Evolutionary conservation across 2,797 vertebrate species (phyloP), one percentile per base, ranked within the genome.

Genomic region (Synaphobranchus kaupii): DNA sequence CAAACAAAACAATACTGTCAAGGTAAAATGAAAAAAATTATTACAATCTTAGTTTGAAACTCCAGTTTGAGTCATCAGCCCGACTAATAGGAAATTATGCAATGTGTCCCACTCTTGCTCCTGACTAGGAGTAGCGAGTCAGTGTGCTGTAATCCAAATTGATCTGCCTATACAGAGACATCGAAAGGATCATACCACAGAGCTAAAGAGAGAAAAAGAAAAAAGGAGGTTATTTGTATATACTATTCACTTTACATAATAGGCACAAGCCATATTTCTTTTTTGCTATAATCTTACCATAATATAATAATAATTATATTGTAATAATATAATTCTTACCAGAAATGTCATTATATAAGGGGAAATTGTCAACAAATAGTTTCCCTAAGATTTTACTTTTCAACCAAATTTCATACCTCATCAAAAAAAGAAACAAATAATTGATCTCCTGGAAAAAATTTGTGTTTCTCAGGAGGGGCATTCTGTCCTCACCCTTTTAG

Each of bases 181-280:
- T 93, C 92, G 92, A 93, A 93, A 93, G 92, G 92, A 73, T 90
- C 90, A 88, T 91, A 92, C 92, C 92, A 93, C 85, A 91, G 90
- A 92, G 90, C 91, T 93, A 85, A 73, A 86, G 76, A 86, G 48
- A 78, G 73, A 88, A 66, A 50, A 48, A 85, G 85, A 84, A 2
- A 73, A 25, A 81, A 6, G 8, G 17, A 4, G 82, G 48, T 28
- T 22, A 71, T 48, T 80, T 80, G 31, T 83, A 22, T 66, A 8
- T 50, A 83, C 50, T n/a, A 48, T 10, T 25, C 47, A 48, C 13
- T 78, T 78, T 9, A n/a, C 44, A 81, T n/a, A 50, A 81, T 48
- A 22, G 20, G 25, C 78, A 81, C 25, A 78, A 81, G 78, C 22
- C 17, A 20, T 22, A 39, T 44, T 48, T 3, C 1, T 39, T 44